These are phyloP conservation scores for Lycaon pictus DNA, from an alignment of 2,113 vertebrate genomes.

Conservation along the genomic window DNA sequence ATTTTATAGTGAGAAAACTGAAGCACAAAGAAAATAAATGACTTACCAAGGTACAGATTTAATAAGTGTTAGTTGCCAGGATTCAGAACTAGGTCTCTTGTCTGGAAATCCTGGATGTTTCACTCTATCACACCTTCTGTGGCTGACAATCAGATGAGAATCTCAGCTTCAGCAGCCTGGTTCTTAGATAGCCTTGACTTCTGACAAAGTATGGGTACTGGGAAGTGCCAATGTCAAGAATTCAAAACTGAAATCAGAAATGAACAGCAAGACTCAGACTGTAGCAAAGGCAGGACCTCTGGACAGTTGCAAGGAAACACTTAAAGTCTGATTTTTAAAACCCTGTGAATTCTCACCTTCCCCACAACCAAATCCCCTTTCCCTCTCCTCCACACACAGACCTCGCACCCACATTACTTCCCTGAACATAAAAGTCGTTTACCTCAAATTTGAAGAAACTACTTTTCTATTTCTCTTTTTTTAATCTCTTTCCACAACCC, in stretches of 20 bases:
- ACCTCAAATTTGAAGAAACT: background rate
- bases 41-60: background rate
- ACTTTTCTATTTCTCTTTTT: background rate
- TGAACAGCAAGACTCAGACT: background rate
- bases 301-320: background rate
- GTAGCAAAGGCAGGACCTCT: background rate
- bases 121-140: background rate
- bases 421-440: background rate
- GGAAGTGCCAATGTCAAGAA: background rate
- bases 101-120: background rate
- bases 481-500: background rate
- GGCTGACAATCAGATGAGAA: background rate
- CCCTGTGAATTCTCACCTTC: background rate
- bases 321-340: background rate
- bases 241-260: background rate
- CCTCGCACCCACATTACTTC: background rate
- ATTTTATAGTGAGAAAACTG: constrained; percentile 34
- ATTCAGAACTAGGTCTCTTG: constrained; percentile 22
- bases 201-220: background rate
- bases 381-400: background rate
- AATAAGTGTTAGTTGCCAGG: background rate
- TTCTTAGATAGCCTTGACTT: constrained; percentile 10
- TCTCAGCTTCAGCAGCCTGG: background rate
- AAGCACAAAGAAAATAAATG: constrained; percentile 13
- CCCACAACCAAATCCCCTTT: background rate